Evolutionary conservation across 2,888 invertebrate species (phyloP).

Genomic region (Drosophila limbata): DNA sequence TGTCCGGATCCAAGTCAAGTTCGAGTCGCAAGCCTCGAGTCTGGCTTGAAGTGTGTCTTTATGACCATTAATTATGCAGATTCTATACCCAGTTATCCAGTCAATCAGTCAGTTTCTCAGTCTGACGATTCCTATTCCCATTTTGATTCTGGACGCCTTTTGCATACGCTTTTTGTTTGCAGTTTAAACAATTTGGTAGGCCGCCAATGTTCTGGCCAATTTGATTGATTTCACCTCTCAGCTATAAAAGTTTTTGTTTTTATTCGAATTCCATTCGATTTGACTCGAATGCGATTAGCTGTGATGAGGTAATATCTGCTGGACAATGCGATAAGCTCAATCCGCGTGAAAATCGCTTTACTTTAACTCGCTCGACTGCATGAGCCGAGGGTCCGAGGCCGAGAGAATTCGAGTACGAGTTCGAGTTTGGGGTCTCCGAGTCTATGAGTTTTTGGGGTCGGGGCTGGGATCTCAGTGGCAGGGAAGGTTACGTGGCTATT

Average conservation of each 20-base stretch:
- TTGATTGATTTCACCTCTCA: conserved; percentile 46
- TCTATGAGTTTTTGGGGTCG: conserved; percentile 3
- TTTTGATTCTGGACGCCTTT: conserved; percentile 29
- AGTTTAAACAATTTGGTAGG: conserved; percentile 30
- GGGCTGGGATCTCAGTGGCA: conserved; percentile 9
- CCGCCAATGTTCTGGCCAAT: conserved; percentile 29
- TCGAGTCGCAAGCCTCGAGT: conserved; percentile 18
- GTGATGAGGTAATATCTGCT: conserved; percentile 56
- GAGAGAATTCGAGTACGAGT: neutral
- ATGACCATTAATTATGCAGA: conserved; percentile 66
- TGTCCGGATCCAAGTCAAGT: conserved; percentile 14
- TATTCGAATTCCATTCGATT: conserved; percentile 9
- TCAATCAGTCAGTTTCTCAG: conserved; percentile 4
- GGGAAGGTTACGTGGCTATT: conserved; percentile 11
- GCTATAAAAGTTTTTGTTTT: conserved; percentile 25
- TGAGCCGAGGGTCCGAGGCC: conserved; percentile 25
- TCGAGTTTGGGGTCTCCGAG: neutral
- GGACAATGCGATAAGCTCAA: conserved; percentile 43
- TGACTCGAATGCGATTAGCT: conserved; percentile 27
- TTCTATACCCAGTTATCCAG: conserved; percentile 38
- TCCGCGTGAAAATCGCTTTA: conserved; percentile 23
- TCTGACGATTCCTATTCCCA: conserved; percentile 5
- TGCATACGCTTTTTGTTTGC: conserved; percentile 36
- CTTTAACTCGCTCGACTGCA: conserved; percentile 1
- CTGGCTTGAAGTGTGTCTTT: conserved; percentile 39